These are phyloP conservation scores for Rhabdomys dilectus DNA, from an alignment of 2,113 vertebrate genomes.

Conservation along the genomic window DNA sequence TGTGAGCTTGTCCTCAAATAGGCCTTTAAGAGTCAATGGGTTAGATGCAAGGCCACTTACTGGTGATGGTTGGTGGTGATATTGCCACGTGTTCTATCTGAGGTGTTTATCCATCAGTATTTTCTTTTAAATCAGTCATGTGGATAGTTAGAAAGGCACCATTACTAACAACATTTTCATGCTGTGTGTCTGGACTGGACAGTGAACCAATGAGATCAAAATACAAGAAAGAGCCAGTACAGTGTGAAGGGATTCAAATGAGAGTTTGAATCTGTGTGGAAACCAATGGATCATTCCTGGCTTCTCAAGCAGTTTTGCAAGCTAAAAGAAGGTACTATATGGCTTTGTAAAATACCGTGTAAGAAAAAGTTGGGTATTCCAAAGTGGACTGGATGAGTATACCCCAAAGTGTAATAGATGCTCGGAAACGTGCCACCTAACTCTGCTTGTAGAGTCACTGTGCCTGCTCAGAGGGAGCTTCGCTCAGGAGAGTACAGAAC, in stretches of 20 bases:
- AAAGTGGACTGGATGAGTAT: background rate
- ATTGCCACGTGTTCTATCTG: background rate
- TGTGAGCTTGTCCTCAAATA: background rate
- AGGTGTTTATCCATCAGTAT: background rate
- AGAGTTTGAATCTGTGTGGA: background rate
- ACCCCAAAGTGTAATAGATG: background rate
- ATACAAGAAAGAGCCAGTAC: background rate
- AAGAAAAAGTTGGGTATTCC: background rate
- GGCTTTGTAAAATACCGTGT: background rate
- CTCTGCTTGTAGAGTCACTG: background rate
- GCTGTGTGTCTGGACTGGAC: background rate
- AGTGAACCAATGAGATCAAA: background rate
- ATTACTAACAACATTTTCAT: background rate
- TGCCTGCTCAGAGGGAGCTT: background rate
- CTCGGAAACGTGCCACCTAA: background rate
- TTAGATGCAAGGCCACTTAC: background rate
- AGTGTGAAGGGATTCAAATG: background rate
- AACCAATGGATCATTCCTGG: background rate
- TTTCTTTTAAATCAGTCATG: background rate
- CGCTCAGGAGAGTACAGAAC: background rate
- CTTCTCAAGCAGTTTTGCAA: background rate
- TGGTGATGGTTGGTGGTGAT: background rate
- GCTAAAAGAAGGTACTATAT: accelerated
- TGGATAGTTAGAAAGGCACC: background rate
- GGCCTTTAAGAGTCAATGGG: background rate